Base-by-base conservation (phyloP, 2,888 invertebrate genomes). In the Mesochorus sp. region DNA sequence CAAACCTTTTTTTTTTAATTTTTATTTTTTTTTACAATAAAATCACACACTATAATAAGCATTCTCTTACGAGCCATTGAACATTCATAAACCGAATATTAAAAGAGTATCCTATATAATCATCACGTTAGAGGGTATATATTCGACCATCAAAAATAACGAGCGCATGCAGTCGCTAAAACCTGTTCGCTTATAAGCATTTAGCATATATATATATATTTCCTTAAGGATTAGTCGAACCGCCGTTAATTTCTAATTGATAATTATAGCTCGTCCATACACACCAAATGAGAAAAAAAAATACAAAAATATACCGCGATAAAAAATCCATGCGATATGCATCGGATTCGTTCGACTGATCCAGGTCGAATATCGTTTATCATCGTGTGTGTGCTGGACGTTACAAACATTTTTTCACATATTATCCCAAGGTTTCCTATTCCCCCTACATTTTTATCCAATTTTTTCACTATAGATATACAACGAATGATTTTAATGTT, bases 81-180 rank as follows among this genome's bases (percentile, higher is more conserved):
- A 37, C 31, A 21, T 44, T 42, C 31, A 53, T 61, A 44, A 37
- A 70, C 10, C 26, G 70, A 12, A 34, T 8, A 5, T 24, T 26
- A 57, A 61, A 72, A 51, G 19, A 47, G 28, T 10, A 31, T 12
- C 59, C 59, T 42, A 72, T n/a, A n/a, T 62, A 67, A 77, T 73
- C 55, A 49, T 28, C 67, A 17, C 21, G 49, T 34, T 17, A 21
- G 21, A 44, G 39, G 4, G 28, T 55, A 55, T n/a, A 44, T 42
- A 14, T 72, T 67, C 44, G 44, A 47, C 53, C 19, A 47, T 47
- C 14, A 49, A 55, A 39, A 62, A 61, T 66, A 59, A 51, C n/a
- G 59, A 76, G 51, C n/a, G 10, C 19, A 31, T 21, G 28, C 59
- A 53, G 51, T 37, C 6, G 53, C 31, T 53, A 39, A 57, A 68